Base-by-base conservation (phyloP, 2,797 vertebrate genomes). In the Amniataba percoides region DNA sequence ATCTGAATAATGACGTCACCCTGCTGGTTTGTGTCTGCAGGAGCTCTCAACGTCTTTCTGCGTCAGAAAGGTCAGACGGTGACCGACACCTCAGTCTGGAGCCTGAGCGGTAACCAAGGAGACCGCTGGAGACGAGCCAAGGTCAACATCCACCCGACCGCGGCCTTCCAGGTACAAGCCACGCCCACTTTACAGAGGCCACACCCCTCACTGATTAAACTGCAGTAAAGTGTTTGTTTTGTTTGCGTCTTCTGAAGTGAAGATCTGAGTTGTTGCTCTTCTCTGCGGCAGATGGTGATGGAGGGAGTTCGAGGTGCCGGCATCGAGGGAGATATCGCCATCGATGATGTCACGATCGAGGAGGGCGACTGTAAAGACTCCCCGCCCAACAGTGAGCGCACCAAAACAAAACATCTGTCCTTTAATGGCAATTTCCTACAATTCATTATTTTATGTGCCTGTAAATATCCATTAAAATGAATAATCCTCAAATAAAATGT, bases 271-370 rank as follows among this genome's bases (percentile, higher is more conserved):
- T 11, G 12, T 34, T 56, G 25, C 52, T 55, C 8, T 18, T 52
- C 49, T 60, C 0, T 52, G 7, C 27, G 16, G 2, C 2, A 91
- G 98, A 92, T 99, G 81, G 95, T 98, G 91, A 94, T 99, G 80
- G 98, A 99, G 94, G 98, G 98, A 2, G 94, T 98, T 66, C 95
- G 98, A 31, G 97, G 98, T 12, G 78, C 95, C 1, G 97, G 98
- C 0, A 97, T 98, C 23, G 98, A 99, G 92, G 98, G 98, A 2
- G 97, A 99, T 63, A 98, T 99, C 56, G 98, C 98, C 71, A 95
- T 99, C 4, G 98, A 99, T 25, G 97, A 99, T 15, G 95, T 99
- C 58, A 96, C 96, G 7, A 97, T 99, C 3, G 95, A 97, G 80
- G 98, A 99, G 93, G 97, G 98, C 63, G 96, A 97, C 85, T 99